Evolutionary conservation across 2,113 vertebrate species (phyloP), one percentile per base, ranked within the genome.

Genomic region (Emydura subglobosa): DNA sequence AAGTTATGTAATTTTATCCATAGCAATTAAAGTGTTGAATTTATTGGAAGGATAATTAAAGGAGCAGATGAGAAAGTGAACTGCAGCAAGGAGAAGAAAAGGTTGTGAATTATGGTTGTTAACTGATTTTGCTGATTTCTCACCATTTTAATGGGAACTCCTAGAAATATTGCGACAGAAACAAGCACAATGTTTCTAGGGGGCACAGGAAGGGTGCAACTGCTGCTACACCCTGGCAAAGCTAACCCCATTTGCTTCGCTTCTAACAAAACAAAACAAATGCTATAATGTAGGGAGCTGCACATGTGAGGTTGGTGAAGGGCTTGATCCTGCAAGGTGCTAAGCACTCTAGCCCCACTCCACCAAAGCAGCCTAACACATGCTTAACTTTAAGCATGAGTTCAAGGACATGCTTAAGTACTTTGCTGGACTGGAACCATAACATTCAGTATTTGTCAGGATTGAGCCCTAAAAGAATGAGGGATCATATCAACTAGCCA

Each of bases 241-340:
- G 78, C 34, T 49, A 44, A 57, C 5, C 47, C 21, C 10, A 59
- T 86, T 22, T 59, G 0, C 5, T 81, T 22, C 11, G 5, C 6
- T 81, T 27, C 7, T 13, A 29, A 76, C 3, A 76, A 22, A 44
- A 6, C 51, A 44, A 44, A 5, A 44, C 31, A 61, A 50, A 3
- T 39, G 1, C 0, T 1, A 1, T 68, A 19, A 4, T n/a, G 61
- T n/a, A 68, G 31, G 21, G 11, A 72, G 8, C 25, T 81, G 3
- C 25, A 5, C 0, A 1, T n/a, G 10, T 68, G 7, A 14, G 16
- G 34, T 10, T 68, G 12, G 1, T 81, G n/a, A 74, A 57, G 9
- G 85, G 5, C 8, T 7, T 10, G n/a, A 6, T 80, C 55, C 29
- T 68, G 42, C 85, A 88, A 86, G 80, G 1, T 44, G 2, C 47